These are phyloP conservation scores for Anthopleura sola DNA, from an alignment of 64 coral and sea anemone species.

Conservation along the genomic window DNA sequence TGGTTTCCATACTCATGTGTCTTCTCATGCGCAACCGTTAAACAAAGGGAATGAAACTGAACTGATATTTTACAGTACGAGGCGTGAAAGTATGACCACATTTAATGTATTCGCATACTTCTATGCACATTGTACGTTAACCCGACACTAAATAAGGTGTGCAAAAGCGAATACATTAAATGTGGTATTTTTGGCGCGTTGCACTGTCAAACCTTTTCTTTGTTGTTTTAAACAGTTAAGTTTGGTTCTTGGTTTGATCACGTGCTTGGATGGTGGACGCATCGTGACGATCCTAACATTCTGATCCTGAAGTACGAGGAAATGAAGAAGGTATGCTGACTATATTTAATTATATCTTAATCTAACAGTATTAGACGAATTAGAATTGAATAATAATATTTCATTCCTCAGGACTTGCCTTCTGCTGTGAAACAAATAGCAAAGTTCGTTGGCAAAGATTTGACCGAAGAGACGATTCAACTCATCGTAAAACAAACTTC, in stretches of 20 bases:
- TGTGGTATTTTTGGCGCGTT: too few species aligned
- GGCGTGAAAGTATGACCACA: too few species aligned
- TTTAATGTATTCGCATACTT: too few species aligned
- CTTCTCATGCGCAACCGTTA: too few species aligned
- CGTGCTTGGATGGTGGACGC: constrained; percentile 47
- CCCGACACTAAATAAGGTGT: too few species aligned
- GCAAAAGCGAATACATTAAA: too few species aligned
- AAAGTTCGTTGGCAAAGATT: constrained; percentile 31
- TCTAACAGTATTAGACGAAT: background rate
- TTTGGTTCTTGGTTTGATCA: constrained; percentile 46
- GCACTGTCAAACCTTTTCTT: too few species aligned
- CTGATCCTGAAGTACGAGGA: constrained; percentile 49
- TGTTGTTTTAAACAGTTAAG: too few species aligned
- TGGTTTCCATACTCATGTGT: too few species aligned
- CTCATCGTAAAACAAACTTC: constrained; percentile 26
- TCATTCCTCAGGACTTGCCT: constrained; percentile 20
- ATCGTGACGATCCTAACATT: constrained; percentile 36
- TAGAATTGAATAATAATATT: background rate
- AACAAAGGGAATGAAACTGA: too few species aligned
- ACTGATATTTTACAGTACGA: too few species aligned
- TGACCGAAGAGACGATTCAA: constrained; percentile 23
- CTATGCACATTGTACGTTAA: too few species aligned
- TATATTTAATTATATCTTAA: background rate
- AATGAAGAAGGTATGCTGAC: constrained; percentile 44
- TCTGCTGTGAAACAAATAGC: constrained; percentile 21